Evolutionary conservation across 2,797 vertebrate genomes (phyloP), one percentile per base, ranked within the genome.

Genomic region (Sebastes diaconus): DNA sequence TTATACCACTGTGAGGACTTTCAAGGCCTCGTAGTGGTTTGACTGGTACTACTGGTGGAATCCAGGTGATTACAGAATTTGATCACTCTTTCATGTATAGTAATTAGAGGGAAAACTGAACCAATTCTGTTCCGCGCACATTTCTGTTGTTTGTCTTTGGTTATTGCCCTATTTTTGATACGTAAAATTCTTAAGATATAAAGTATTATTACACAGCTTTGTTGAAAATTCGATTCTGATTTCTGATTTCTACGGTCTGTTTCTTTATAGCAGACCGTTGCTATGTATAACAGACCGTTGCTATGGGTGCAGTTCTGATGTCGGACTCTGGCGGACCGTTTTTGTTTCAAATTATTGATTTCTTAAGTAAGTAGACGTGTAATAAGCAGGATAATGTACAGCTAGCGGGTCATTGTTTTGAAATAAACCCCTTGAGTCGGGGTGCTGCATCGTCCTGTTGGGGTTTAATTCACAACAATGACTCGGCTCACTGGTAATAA

Each of bases 61-160:
- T 27, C 30, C 36, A 74, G 58, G 30, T 69, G 59, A 75, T 75
- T 57, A 61, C 22, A 73, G 22, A 79, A 13, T 52, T 25, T 32
- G 46, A 85, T 59, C 20, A 63, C 22, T 66, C 25, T 60, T 61
- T 87, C 75, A 69, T 65, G 39, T 8, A 11, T 27, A 6, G 8
- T 84, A 76, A 79, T 73, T 46, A 58, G 4, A 73, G 27, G 30
- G 27, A 71, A 71, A 50, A 63, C 14, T 30, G 2, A 63, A 77
- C 14, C 14, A 27, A 54, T 42, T 34, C 18, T 55, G 4, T 10
- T 34, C 5, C 22, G 13, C 4, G 2, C 14, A 50, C 29, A 12
- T 30, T 64, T 64, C 14, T 29, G 4, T 27, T 22, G 16, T 52
- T 18, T 4, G 46, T 52, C 18, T 55, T 22, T 11, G 10, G 52